A percentile compares a stretch with the other conserved stretches of the same genome.
These are phyloP conservation scores for Chelonoidis abingdonii DNA, from an alignment of 2,113 vertebrate genomes.

Conservation along the genomic window DNA sequence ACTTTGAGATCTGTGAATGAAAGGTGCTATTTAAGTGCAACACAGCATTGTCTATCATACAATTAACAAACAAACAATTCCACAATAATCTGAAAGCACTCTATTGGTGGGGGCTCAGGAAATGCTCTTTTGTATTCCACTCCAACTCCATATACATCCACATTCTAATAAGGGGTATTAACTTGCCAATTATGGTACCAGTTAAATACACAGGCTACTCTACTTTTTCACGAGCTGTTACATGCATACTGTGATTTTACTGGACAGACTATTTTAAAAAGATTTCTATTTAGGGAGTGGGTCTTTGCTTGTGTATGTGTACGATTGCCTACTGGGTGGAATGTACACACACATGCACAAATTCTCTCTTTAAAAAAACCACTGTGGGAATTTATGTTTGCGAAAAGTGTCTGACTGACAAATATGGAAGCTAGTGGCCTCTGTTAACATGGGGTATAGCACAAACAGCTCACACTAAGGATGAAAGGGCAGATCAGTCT, in stretches of 20 bases:
- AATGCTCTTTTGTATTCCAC: neutral
- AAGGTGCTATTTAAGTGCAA: neutral
- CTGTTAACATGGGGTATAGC: fast-evolving
- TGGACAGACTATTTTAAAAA: neutral
- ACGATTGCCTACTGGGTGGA: neutral
- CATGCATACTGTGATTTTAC: neutral
- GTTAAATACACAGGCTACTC: neutral
- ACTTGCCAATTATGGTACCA: neutral
- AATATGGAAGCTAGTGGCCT: neutral
- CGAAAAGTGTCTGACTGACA: neutral
- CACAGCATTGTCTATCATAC: neutral
- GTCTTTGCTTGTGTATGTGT: neutral
- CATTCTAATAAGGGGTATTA: neutral
- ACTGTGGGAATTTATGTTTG: neutral
- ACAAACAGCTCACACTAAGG: neutral
- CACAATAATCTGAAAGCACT: neutral
- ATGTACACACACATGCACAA: fast-evolving
- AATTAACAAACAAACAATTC: neutral
- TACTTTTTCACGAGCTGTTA: neutral
- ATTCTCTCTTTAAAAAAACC: neutral
- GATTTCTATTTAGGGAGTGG: neutral
- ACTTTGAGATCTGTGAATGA: neutral
- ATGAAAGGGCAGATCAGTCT: neutral
- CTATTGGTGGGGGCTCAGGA: neutral
- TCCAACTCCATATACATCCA: neutral